Percentiles rank a stretch among this genome's conserved stretches.
phyloP scores from a whole-genome alignment of 2,113 vertebrate species.

The Odontophorus gujanensis region DNA sequence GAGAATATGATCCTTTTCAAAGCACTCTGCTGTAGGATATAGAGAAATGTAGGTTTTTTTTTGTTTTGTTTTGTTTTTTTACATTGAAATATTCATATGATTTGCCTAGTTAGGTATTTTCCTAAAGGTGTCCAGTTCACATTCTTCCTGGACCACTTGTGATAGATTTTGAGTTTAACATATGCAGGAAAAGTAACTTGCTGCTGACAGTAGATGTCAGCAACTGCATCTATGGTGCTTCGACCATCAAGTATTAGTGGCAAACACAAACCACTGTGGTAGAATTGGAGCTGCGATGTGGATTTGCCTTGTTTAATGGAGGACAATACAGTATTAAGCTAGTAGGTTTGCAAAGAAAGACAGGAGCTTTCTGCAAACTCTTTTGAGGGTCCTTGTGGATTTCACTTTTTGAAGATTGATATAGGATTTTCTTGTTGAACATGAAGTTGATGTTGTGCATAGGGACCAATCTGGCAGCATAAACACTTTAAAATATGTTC shows the following conservation, averaged over 20 bases:
- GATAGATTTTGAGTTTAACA: fast-evolving
- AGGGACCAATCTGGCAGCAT: background rate
- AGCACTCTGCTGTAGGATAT: background rate
- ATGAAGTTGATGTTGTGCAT: background rate
- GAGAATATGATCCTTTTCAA: background rate
- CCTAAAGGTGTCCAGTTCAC: background rate
- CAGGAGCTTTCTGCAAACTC: background rate
- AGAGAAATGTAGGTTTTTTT: background rate
- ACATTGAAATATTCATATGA: background rate
- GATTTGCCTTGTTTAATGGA: background rate
- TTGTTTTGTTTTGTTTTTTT: no score
- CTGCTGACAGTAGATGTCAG: background rate
- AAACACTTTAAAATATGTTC: background rate
- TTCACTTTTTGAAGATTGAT: background rate
- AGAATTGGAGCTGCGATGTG: background rate
- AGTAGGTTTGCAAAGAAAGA: background rate
- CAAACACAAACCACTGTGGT: background rate
- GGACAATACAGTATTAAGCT: background rate
- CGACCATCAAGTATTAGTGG: background rate
- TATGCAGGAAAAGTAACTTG: background rate
- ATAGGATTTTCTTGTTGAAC: background rate
- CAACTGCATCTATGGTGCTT: background rate
- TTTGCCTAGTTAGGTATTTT: background rate
- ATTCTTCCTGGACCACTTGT: background rate
- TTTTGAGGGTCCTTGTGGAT: no score